Conservation (phyloP, 2,113 vertebrate genomes). For the Macquaria ambigua region DNA sequence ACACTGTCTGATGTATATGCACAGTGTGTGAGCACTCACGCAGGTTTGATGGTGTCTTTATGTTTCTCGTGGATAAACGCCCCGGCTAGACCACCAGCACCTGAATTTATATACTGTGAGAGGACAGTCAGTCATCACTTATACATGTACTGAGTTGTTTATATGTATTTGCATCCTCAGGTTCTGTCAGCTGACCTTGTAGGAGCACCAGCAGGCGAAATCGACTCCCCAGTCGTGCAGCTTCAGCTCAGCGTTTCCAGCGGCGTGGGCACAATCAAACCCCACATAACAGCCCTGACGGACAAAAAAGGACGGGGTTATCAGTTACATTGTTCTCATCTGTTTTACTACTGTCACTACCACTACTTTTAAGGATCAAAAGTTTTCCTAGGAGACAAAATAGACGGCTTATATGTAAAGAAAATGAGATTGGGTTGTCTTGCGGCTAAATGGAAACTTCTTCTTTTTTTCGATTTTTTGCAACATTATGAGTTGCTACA, state of each 20-base stretch:
- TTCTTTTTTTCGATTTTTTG: too few species aligned
- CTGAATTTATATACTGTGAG: slow-evolving; percentile 94
- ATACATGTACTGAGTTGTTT: background rate
- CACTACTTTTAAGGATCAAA: background rate
- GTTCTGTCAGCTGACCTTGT: slow-evolving; percentile 88
- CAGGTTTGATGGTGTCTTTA: slow-evolving; percentile 85
- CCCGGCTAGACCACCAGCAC: slow-evolving; percentile 92
- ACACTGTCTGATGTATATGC: too few species aligned
- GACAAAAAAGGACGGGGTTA: background rate
- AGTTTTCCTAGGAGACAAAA: too few species aligned
- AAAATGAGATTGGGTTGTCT: too few species aligned
- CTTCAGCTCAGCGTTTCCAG: slow-evolving; percentile 90
- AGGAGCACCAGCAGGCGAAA: slow-evolving; percentile 98
- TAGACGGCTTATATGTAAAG: too few species aligned
- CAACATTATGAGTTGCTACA: too few species aligned
- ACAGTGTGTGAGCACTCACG: slow-evolving; percentile 82
- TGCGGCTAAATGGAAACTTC: too few species aligned
- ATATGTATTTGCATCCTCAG: too few species aligned
- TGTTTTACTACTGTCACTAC: too few species aligned
- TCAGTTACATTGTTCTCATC: too few species aligned
- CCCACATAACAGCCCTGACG: slow-evolving; percentile 93
- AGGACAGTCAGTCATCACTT: slow-evolving; percentile 4
- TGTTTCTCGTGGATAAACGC: slow-evolving; percentile 95
- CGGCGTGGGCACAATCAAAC: slow-evolving; percentile 95
- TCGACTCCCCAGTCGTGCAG: slow-evolving; percentile 96